phyloP scores from a whole-genome alignment of 2,797 vertebrate species.

The Meriones psammophilus region DNA sequence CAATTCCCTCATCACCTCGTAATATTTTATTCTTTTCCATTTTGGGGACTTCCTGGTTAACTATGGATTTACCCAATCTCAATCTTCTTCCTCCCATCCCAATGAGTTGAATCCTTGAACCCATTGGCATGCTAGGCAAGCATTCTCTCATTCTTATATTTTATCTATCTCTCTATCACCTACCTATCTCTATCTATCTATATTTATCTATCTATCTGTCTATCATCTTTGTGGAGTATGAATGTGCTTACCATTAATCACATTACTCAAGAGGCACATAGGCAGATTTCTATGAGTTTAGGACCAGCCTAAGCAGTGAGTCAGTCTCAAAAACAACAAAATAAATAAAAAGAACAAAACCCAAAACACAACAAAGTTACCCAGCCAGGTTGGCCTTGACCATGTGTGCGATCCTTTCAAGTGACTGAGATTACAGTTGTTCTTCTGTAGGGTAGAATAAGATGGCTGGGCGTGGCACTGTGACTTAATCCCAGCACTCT shows the following conservation, averaged over 20 bases:
- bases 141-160: not conserved
- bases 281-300: not conserved
- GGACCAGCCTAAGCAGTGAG: not conserved
- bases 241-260: not conserved
- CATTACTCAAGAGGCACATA: not conserved
- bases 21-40: not conserved
- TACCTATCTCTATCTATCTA: not conserved
- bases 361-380: not conserved
- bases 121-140: not conserved
- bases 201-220: not conserved
- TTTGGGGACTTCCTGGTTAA: not conserved
- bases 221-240: not conserved
- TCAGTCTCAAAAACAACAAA: not conserved
- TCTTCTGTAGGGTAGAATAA: no score
- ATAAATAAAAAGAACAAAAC: not conserved
- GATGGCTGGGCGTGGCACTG: not conserved
- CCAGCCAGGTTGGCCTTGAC: not conserved
- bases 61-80: not conserved
- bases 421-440: not conserved
- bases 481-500: not conserved
- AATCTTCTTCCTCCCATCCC: not conserved
- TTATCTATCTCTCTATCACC: not conserved
- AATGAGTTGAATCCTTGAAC: not conserved
- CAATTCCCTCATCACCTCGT: not conserved
- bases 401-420: not conserved